A percentile compares a stretch with the other conserved stretches of the same genome.
Conservation (phyloP, 2,113 vertebrate genomes). For the Phyllostomus discolor region DNA sequence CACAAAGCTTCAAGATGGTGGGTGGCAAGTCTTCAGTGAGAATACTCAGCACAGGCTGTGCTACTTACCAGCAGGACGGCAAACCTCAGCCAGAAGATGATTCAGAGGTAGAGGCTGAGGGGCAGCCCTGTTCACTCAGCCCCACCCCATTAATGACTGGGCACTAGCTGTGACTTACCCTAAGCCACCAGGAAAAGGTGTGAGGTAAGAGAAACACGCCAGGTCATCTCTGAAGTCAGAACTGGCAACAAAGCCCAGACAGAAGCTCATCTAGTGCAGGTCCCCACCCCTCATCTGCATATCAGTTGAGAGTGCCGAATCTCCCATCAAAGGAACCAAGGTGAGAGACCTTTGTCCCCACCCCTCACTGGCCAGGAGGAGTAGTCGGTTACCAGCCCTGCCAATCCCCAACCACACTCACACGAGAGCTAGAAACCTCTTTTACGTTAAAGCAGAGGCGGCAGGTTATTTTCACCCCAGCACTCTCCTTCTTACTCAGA, state of each 20-base stretch:
- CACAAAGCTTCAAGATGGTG: background rate
- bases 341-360: background rate
- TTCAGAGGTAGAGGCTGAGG: background rate
- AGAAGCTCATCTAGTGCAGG: background rate
- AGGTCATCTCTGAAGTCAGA: background rate
- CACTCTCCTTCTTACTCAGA: background rate
- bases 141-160: constrained; percentile 12
- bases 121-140: background rate
- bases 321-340: background rate
- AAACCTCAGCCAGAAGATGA: background rate
- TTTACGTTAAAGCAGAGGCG: background rate
- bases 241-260: background rate
- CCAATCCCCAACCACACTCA: background rate
- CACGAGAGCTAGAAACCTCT: background rate
- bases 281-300: background rate
- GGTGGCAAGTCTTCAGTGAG: background rate
- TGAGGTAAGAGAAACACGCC: background rate
- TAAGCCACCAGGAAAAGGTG: background rate
- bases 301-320: background rate
- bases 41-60: background rate
- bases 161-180: background rate
- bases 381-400: background rate
- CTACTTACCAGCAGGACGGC: background rate
- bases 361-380: background rate
- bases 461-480: background rate